These are phyloP conservation scores for Brienomyrus longianalis DNA, from an alignment of 2,113 vertebrate genomes.

Conservation along the genomic window DNA sequence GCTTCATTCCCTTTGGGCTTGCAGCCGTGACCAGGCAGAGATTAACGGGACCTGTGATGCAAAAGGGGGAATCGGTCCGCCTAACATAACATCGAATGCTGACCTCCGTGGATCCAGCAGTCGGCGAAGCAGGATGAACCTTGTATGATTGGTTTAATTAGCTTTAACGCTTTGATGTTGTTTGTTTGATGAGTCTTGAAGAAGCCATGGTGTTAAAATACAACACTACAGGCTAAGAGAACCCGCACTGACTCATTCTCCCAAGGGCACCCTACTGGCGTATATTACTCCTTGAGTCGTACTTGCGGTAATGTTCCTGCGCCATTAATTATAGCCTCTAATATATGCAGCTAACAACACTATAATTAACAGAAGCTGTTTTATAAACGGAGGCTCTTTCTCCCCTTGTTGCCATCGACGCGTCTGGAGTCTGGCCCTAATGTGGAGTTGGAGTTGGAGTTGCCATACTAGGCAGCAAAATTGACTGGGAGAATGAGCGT, in stretches of 20 bases:
- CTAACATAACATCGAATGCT: neutral
- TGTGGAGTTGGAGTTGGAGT: slow-evolving; percentile 21
- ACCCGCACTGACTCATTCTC: neutral
- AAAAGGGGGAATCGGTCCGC: neutral
- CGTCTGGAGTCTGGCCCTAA: slow-evolving; percentile 19
- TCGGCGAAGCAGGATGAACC: neutral
- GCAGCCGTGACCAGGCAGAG: neutral
- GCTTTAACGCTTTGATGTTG: neutral
- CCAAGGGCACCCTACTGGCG: slow-evolving; percentile 52
- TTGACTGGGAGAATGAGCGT: slow-evolving; percentile 54
- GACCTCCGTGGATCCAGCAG: neutral
- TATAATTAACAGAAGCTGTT: slow-evolving; percentile 58
- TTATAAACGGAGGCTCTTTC: slow-evolving; percentile 39
- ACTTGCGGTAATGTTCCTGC: slow-evolving; percentile 48
- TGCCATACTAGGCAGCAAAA: slow-evolving; percentile 42
- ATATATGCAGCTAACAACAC: slow-evolving; percentile 57
- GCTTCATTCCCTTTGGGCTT: neutral
- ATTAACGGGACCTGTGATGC: neutral
- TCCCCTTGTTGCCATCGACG: slow-evolving; percentile 27
- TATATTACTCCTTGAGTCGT: slow-evolving; percentile 30
- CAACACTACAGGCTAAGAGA: neutral
- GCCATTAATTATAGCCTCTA: slow-evolving; percentile 55
- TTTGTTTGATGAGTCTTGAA: slow-evolving; percentile 4
- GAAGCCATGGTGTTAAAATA: neutral
- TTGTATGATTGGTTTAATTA: neutral